Conservation (phyloP, 1,140 invertebrate species). For the Brachionus calyciflorus region DNA sequence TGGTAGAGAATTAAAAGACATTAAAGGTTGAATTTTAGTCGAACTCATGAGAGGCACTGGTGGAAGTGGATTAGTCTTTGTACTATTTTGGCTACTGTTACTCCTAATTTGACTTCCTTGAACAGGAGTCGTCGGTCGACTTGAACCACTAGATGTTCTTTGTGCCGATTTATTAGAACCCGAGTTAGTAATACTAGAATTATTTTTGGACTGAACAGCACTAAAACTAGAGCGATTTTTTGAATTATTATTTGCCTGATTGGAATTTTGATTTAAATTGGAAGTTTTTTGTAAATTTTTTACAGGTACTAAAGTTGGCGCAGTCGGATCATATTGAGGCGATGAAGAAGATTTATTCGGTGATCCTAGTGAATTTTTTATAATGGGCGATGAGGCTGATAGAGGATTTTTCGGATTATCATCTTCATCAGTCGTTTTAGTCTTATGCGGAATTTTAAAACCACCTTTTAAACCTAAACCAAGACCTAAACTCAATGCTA, state of each 20-base stretch:
- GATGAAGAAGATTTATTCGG: slow-evolving; percentile 17
- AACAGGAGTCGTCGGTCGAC: background rate
- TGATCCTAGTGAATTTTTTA: background rate
- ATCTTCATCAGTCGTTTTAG: slow-evolving; percentile 7
- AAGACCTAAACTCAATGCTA: background rate
- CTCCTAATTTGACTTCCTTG: no score
- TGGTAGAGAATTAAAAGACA: slow-evolving; percentile 11
- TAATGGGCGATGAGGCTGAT: background rate
- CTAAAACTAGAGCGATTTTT: background rate
- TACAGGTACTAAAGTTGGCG: background rate
- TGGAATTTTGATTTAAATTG: no score
- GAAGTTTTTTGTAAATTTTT: background rate
- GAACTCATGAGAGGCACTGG: background rate
- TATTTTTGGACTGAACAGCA: background rate
- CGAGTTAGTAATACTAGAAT: background rate
- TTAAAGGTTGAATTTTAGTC: slow-evolving; percentile 2
- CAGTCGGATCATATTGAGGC: slow-evolving; percentile 11
- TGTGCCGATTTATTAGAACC: background rate
- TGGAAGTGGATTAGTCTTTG: background rate
- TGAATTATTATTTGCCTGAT: no score
- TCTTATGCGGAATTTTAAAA: slow-evolving; percentile 36
- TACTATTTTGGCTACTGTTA: no score
- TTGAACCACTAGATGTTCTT: no score
- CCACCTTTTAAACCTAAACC: background rate
- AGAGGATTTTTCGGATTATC: background rate